Percentiles rank a stretch among this genome's conserved stretches.
Conservation (phyloP, 2,888 invertebrate species). For the Ophraella communa region DNA sequence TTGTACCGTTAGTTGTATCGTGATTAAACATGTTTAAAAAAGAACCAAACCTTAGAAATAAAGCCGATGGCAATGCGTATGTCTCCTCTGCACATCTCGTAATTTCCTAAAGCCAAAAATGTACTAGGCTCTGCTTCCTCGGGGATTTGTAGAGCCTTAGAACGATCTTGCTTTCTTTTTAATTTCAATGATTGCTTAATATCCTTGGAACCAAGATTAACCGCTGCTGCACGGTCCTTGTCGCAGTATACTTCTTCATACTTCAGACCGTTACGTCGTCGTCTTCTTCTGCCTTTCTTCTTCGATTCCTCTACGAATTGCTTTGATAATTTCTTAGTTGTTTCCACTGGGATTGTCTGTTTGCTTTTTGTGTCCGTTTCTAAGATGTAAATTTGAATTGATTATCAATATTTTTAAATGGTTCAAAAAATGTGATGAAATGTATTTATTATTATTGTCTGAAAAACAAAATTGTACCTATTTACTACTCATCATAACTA, state of each 20-base stretch:
- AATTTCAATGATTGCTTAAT: slow-evolving; percentile 84
- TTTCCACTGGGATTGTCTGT: slow-evolving; percentile 40
- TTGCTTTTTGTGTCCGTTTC: slow-evolving; percentile 23
- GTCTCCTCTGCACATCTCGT: slow-evolving; percentile 79
- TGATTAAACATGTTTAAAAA: background rate
- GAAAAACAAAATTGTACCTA: background rate
- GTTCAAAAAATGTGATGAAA: slow-evolving; percentile 5
- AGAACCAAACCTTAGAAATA: slow-evolving; percentile 71
- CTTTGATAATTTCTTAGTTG: slow-evolving; percentile 39
- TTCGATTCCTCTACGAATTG: slow-evolving; percentile 46
- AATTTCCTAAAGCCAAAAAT: slow-evolving; percentile 75
- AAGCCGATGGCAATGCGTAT: slow-evolving; percentile 75
- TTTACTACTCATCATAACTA: too few species aligned
- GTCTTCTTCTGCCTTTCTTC: slow-evolving; percentile 51
- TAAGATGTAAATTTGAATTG: background rate
- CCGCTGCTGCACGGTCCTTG: slow-evolving; percentile 89
- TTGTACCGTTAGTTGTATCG: too few species aligned
- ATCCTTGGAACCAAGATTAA: slow-evolving; percentile 84
- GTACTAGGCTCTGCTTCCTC: slow-evolving; percentile 81
- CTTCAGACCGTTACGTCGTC: slow-evolving; percentile 39
- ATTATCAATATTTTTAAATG: background rate
- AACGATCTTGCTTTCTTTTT: slow-evolving; percentile 80
- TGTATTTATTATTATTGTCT: background rate
- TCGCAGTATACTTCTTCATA: slow-evolving; percentile 85
- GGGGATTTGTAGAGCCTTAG: slow-evolving; percentile 73